Conservation (phyloP, 1,140 invertebrate species). For the Holcopasites calliopsidis region DNA sequence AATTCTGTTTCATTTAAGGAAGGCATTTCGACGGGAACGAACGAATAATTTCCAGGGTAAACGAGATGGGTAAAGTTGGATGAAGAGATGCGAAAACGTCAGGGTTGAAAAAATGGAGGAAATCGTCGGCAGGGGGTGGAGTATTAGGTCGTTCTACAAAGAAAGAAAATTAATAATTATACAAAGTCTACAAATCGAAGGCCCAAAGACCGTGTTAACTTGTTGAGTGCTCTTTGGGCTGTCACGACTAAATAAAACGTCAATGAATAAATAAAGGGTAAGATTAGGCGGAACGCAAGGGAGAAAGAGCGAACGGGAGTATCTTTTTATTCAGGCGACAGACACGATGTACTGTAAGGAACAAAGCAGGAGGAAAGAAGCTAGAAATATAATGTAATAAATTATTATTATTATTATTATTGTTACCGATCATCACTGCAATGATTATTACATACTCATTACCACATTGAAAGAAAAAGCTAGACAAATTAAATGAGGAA, state of each 20-base stretch:
- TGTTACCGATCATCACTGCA: slow-evolving; percentile 73
- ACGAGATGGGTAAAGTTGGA: too few relatives aligned
- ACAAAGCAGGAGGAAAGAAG: slow-evolving; percentile 54
- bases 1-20: slow-evolving; percentile 29
- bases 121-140: neutral
- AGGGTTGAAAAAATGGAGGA: neutral
- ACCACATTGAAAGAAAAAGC: slow-evolving; percentile 58
- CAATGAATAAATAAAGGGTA: slow-evolving; percentile 46
- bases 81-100: slow-evolving; percentile 13
- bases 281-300: slow-evolving; percentile 43
- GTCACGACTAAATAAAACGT: slow-evolving; percentile 54
- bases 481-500: slow-evolving; percentile 61
- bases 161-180: slow-evolving; percentile 43
- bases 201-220: slow-evolving; percentile 77
- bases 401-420: slow-evolving; percentile 78
- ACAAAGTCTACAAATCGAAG: slow-evolving; percentile 49
- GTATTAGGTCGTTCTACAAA: slow-evolving; percentile 40
- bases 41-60: too few relatives aligned
- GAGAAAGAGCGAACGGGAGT: slow-evolving; percentile 34
- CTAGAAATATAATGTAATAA: slow-evolving; percentile 76
- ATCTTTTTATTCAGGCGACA: slow-evolving; percentile 72
- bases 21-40: too few relatives aligned
- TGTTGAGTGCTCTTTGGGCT: slow-evolving; percentile 78
- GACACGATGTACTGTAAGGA: slow-evolving; percentile 72
- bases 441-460: slow-evolving; percentile 71